Evolutionary conservation across 2,113 vertebrate genomes (phyloP), one percentile per base, ranked within the genome.

Genomic region (Cinclus mexicanus): DNA sequence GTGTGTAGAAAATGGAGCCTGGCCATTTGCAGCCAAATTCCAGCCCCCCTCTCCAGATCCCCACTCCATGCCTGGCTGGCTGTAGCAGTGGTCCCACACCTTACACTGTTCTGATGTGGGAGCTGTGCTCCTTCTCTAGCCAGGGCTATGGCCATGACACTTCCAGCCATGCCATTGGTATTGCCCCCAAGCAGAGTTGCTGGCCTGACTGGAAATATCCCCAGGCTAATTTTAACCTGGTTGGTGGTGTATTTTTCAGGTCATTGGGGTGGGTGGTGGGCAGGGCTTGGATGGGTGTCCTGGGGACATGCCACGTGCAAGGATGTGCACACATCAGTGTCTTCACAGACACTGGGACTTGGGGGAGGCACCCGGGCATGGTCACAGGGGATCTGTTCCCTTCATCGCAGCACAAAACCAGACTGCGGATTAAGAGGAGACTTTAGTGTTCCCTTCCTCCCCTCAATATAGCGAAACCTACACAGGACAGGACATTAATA

Each of bases 361-460:
- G 1, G 42, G 42, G 41, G 37, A 47, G 63, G 68, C 53, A 68
- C n/a, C 39, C 50, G 76, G 60, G 29, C 23, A 6, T 10, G 47
- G 8, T 9, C 49, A 49, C 35, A 17, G 35, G 59, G 61, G 52
- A 93, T 88, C 69, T 33, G 78, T 81, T 93, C 88, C 94, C 29
- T n/a, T 19, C n/a, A 1, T 6, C 88, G 88, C 93, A 88, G 92
- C 83, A 84, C 39, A 83, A 93, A 93, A 77, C 25, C 78, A 86
- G 90, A 59, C 85, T 49, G 47, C 0, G 71, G 97, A 95, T 97
- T 96, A 96, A 72, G 81, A 87, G 64, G 25, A 94, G 96, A 95
- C 90, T 97, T 97, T 96, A 95, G 89, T 94, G 96, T 97, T 90
- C 94, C 81, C 71, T 92, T 90, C 46, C 29, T 67, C 21, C 47